Percentiles rank a stretch among this genome's conserved stretches.
Conservation (phyloP, 2,888 invertebrate species). For the Megaustenia siamemsis region DNA sequence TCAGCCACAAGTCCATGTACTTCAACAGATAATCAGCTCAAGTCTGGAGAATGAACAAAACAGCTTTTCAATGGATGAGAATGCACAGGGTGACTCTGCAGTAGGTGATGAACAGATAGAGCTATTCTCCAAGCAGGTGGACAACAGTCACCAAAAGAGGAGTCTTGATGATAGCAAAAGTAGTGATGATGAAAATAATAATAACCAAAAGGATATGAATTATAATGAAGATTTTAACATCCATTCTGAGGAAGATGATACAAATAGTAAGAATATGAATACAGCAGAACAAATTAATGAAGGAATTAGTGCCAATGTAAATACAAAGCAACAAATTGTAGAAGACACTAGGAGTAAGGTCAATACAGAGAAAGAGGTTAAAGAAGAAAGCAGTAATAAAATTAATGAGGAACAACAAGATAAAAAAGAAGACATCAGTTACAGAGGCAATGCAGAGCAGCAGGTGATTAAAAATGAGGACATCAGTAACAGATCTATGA, state of each 20-base stretch:
- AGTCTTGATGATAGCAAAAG: not conserved
- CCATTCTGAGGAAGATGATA: not conserved
- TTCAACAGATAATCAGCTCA: not conserved
- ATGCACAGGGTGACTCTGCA: not conserved
- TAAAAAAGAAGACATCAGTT: no score
- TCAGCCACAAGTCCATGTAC: constrained; percentile 14
- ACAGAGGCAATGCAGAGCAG: no score
- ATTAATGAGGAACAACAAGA: not conserved
- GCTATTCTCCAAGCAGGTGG: not conserved
- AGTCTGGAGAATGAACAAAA: not conserved
- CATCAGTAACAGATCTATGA: no score
- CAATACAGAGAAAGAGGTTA: not conserved
- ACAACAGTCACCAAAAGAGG: not conserved
- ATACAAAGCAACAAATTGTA: not conserved
- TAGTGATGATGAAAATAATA: not conserved
- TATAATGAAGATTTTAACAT: not conserved
- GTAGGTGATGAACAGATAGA: not conserved
- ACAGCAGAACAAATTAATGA: not conserved
- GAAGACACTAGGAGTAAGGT: not conserved
- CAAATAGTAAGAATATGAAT: not conserved
- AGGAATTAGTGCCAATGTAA: not conserved
- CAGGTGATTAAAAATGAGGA: no score
- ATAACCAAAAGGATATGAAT: not conserved
- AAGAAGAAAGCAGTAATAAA: not conserved
- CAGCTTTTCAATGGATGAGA: not conserved